Base-by-base conservation (phyloP, 2,113 vertebrate species). In the Amphilophus citrinellus region DNA sequence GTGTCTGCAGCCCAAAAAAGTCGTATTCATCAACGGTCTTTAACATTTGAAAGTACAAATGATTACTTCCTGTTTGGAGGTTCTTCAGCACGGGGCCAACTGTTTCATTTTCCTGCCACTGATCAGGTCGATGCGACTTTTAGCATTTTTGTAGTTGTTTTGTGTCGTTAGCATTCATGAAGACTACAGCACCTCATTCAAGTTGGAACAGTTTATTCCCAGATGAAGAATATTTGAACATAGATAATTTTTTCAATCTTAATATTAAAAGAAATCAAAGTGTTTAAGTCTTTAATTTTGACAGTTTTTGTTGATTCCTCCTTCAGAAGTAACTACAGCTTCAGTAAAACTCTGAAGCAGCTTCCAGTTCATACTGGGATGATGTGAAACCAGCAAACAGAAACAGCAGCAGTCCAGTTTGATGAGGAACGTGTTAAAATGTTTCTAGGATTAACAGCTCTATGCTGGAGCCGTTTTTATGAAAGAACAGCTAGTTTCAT, bases 401-500 rank as follows among this genome's bases (percentile, higher is more conserved):
- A 66, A 44, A 66, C 39, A 6, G 63, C 39, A 44, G 17, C 37
- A 44, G 39, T 27, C 27, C 39, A 44, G 63, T 44, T 66, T 66
- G 63, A 66, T 3, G 27, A 27, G 27, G 27, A 27, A 27, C 24
- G 24, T 44, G 37, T 66, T 24, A 17, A 44, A 66, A 24, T 4
- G 39, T 24, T 44, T 44, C 24, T 17, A 66, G 39, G 39, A 44
- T 66, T 27, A 17, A 66, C 15, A 14, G 13, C 44, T 42, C 39
- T 3, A 42, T 10, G 10, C 39, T 42, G 39, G n/a, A 66, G 24
- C 44, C 4, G 0, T 7, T 24, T 44, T 44, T 17, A 66, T n/a
- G 63, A 0, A 1, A 2, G 5, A 66, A 65, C 44, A 44, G 44
- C 1, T 17, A 0, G 1, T 68, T 68, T 47, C 39, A 68, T 47